phyloP scores from a whole-genome alignment of 1,140 invertebrate species.

The Eurytemora carolleeae region DNA sequence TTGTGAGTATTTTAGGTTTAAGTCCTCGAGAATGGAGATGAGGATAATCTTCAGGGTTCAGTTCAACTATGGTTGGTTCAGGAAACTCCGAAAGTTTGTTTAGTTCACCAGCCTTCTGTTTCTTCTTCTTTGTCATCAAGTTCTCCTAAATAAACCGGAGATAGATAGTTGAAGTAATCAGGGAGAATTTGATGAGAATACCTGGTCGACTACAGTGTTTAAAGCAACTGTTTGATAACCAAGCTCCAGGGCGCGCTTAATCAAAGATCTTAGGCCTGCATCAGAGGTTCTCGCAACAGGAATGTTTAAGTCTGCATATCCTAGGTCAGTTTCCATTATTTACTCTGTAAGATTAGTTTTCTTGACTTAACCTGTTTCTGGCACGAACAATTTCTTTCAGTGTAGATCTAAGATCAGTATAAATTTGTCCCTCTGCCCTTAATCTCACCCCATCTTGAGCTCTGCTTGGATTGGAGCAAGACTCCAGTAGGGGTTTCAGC shows the following conservation, averaged over 20 bases:
- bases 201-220: slow-evolving; percentile 1
- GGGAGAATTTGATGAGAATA: too few relatives aligned
- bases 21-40: neutral
- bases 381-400: neutral
- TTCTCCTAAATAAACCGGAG: neutral
- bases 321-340: neutral
- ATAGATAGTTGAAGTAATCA: too few relatives aligned
- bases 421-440: neutral
- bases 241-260: neutral
- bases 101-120: neutral
- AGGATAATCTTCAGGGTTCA: neutral
- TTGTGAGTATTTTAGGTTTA: neutral
- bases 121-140: neutral
- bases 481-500: neutral
- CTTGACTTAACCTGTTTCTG: neutral
- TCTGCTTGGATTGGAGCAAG: neutral
- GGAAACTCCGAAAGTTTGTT: slow-evolving; percentile 3
- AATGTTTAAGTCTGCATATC: slow-evolving; percentile 9
- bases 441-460: neutral
- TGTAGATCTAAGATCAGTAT: neutral
- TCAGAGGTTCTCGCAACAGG: neutral
- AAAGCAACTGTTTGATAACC: slow-evolving; percentile 7
- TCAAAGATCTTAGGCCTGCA: neutral
- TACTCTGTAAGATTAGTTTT: neutral
- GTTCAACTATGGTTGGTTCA: neutral